A percentile compares a stretch with the other conserved stretches of the same genome.
phyloP scores from a whole-genome alignment of 2,797 vertebrate genomes.

The Paguma larvata region DNA sequence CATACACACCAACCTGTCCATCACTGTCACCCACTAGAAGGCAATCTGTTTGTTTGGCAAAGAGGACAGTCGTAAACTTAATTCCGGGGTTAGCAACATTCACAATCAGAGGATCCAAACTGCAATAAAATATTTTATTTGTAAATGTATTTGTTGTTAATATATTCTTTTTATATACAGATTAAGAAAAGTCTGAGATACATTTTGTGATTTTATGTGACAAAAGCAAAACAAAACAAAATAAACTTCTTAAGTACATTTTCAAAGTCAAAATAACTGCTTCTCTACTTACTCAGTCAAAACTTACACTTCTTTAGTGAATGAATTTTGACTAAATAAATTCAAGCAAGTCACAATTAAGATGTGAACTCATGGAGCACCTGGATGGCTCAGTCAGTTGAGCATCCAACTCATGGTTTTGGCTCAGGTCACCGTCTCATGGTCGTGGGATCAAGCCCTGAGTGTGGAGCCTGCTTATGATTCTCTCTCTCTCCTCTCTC shows the following conservation, averaged over 20 bases:
- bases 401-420: no score
- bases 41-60: conserved; percentile 90
- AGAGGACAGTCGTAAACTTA: conserved; percentile 91
- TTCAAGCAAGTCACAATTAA: conserved; percentile 2
- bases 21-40: conserved; percentile 93
- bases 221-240: not conserved
- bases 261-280: conserved; percentile 49
- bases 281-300: conserved; percentile 26
- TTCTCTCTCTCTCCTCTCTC: no score
- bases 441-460: no score
- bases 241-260: not conserved
- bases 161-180: not conserved
- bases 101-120: conserved; percentile 91
- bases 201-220: not conserved
- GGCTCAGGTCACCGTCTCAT: no score
- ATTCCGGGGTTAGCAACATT: conserved; percentile 86
- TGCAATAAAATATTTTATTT: conserved; percentile 81
- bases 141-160: not conserved
- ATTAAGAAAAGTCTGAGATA: conserved; percentile 18
- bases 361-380: not conserved
- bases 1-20: conserved; percentile 92
- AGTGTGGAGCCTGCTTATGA: no score
- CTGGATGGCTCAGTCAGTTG: no score
- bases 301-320: not conserved
- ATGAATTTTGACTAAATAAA: conserved; percentile 10